Evolutionary conservation across 2,797 vertebrate species (phyloP).

Genomic region (Crenuchus spilurus): DNA sequence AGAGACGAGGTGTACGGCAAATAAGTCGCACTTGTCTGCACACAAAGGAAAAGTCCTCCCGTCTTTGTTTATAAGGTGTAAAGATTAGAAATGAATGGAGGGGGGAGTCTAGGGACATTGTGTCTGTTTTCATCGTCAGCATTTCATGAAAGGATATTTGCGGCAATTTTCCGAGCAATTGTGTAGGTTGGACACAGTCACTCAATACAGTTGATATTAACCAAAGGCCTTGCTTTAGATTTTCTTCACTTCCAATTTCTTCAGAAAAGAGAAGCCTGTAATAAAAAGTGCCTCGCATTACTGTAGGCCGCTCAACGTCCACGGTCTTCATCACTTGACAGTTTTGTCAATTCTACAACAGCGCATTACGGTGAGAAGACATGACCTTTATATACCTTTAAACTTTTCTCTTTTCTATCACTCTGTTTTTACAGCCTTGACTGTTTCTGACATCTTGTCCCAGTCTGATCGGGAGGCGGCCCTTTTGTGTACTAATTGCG

Average conservation of each 20-base stretch:
- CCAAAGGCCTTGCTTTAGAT: slow-evolving; percentile 17
- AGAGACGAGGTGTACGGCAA: slow-evolving; percentile 70
- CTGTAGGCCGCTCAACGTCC: background rate
- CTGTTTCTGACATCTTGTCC: background rate
- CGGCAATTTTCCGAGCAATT: slow-evolving; percentile 42
- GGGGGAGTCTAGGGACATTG: slow-evolving; percentile 23
- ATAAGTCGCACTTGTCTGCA: slow-evolving; percentile 65
- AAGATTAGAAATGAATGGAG: slow-evolving; percentile 57
- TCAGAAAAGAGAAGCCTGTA: slow-evolving; percentile 21
- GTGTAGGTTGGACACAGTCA: background rate
- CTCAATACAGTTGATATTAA: slow-evolving; percentile 28
- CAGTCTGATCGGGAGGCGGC: slow-evolving; percentile 42
- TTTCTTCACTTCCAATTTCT: background rate
- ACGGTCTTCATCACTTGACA: background rate
- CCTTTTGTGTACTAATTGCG: slow-evolving; percentile 83
- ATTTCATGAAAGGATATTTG: slow-evolving; percentile 36
- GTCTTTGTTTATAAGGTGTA: slow-evolving; percentile 66
- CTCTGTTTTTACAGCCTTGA: background rate
- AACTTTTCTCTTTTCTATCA: background rate
- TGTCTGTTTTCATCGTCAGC: slow-evolving; percentile 36
- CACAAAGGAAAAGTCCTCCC: slow-evolving; percentile 62
- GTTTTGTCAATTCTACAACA: background rate
- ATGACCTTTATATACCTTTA: background rate
- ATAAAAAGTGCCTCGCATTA: background rate
- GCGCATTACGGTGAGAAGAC: slow-evolving; percentile 4